Percentiles rank a stretch among this genome's conserved stretches.
phyloP scores from a whole-genome alignment of 2,888 invertebrate genomes.

The Trisateles emortualis region DNA sequence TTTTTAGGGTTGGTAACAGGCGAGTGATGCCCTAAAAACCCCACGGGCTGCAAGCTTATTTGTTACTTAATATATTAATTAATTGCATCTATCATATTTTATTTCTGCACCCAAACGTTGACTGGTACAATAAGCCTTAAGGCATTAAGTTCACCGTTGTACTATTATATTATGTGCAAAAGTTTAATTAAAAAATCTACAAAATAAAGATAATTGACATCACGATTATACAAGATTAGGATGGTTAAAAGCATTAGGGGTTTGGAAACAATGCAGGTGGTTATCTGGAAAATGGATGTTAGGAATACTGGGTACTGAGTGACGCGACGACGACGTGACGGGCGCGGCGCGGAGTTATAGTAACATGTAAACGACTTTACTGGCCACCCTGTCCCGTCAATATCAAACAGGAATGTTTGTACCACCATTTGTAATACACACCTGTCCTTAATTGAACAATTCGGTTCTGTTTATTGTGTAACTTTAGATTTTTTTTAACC shows the following conservation, averaged over 20 bases:
- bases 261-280: constrained; percentile 74
- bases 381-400: constrained; percentile 63
- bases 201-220: constrained; percentile 72
- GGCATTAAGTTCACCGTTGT: no score
- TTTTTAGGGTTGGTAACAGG: no score
- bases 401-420: constrained; percentile 56
- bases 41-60: no score
- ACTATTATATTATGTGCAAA: no score
- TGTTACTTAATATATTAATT: no score
- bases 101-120: no score
- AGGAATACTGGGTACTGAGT: constrained; percentile 67
- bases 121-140: no score
- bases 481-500: neutral
- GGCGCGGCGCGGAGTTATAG: constrained; percentile 60
- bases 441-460: constrained; percentile 12
- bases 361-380: constrained; percentile 73
- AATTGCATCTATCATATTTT: no score
- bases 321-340: no score
- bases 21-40: no score
- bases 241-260: constrained; percentile 75
- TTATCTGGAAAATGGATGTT: constrained; percentile 79
- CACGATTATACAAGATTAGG: constrained; percentile 69
- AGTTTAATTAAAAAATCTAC: constrained; percentile 64
- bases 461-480: neutral
- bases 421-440: constrained; percentile 22